Percentiles rank a stretch among this genome's conserved stretches.
Conservation (phyloP, 2,113 vertebrate genomes). For the Peromyscus maniculatus region DNA sequence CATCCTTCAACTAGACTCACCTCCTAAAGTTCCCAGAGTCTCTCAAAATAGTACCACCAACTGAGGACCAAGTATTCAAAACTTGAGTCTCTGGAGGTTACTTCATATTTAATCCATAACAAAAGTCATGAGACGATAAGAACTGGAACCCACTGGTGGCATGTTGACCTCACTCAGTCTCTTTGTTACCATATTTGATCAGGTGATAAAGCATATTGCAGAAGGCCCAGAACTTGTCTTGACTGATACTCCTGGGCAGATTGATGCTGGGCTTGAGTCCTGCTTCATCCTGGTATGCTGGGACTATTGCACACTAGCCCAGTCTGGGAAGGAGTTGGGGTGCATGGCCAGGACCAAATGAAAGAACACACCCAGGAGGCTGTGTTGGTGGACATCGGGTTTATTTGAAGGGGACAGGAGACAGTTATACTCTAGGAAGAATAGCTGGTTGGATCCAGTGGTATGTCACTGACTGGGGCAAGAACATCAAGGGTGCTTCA, state of each 20-base stretch:
- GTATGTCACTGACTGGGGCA: neutral
- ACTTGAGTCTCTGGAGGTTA: neutral
- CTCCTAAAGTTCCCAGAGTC: neutral
- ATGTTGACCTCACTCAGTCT: conserved; percentile 97
- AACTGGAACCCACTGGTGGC: conserved; percentile 96
- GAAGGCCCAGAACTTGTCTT: neutral
- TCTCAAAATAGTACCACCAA: neutral
- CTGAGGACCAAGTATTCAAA: neutral
- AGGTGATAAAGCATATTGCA: conserved; percentile 86
- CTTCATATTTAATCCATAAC: neutral
- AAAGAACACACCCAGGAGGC: neutral
- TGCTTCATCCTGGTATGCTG: neutral
- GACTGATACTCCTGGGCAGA: neutral
- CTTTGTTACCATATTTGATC: conserved; percentile 97
- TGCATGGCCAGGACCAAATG: neutral
- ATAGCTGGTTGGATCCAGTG: neutral
- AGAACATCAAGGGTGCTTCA: neutral
- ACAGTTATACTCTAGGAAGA: neutral
- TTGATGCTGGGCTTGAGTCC: neutral
- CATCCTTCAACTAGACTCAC: neutral
- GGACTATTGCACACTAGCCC: neutral
- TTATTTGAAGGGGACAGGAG: neutral
- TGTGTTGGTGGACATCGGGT: neutral
- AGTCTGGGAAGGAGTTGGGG: neutral
- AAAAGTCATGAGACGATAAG: conserved; percentile 86